Conservation (phyloP, 2,113 vertebrate genomes). For the Collichthys lucidus region DNA sequence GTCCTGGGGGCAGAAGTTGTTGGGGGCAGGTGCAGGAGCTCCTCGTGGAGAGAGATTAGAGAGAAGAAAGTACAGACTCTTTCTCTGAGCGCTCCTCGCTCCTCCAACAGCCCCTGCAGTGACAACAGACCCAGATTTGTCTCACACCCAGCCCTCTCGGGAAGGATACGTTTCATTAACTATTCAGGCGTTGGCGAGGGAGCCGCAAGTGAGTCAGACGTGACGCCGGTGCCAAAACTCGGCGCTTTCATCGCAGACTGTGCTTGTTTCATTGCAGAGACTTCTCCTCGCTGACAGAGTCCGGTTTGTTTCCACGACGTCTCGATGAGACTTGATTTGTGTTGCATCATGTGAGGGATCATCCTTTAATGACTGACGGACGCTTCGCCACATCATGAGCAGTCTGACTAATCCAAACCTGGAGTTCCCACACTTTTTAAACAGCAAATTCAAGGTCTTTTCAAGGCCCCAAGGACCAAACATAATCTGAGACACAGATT, state of each 20-base stretch:
- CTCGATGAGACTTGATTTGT: neutral
- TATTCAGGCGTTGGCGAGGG: constrained; percentile 60
- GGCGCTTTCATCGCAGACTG: constrained; percentile 57
- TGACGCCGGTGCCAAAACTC: constrained; percentile 53
- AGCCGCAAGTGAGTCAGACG: constrained; percentile 44
- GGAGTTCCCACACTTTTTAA: no score
- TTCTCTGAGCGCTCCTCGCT: constrained; percentile 53
- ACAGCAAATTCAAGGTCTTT: no score
- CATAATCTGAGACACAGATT: no score
- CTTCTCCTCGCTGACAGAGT: constrained; percentile 15
- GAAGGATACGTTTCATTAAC: constrained; percentile 72
- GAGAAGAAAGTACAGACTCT: constrained; percentile 43
- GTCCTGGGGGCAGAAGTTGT: constrained; percentile 40
- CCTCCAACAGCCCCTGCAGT: constrained; percentile 61
- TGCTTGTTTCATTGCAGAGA: constrained; percentile 39
- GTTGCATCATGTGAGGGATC: neutral
- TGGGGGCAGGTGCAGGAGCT: constrained; percentile 72
- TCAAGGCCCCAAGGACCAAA: no score
- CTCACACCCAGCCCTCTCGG: constrained; percentile 48
- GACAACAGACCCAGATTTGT: constrained; percentile 79
- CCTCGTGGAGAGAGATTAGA: constrained; percentile 47
- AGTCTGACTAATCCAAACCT: no score
- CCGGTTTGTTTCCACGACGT: constrained; percentile 15
- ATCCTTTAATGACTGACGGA: neutral
- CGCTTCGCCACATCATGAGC: neutral